Conservation (phyloP, 2,888 invertebrate species). For the Orthosia gracilis region DNA sequence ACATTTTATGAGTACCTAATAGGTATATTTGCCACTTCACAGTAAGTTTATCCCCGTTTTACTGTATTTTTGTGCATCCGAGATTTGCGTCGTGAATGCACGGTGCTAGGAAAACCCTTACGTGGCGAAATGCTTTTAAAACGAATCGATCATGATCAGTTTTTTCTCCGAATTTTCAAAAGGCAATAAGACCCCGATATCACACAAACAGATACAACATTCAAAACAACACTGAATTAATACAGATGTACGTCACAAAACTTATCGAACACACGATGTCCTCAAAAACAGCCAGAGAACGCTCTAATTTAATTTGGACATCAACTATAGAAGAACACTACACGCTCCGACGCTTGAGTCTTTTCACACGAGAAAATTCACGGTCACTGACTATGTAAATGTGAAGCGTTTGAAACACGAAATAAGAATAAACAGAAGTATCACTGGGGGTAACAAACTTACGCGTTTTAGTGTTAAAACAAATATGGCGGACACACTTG, state of each 20-base stretch:
- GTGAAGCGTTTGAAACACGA: conserved; percentile 72
- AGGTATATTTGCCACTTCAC: neutral
- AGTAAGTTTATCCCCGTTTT: neutral
- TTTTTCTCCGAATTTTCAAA: neutral
- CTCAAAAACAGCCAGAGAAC: conserved; percentile 60
- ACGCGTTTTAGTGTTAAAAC: conserved; percentile 20
- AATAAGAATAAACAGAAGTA: conserved; percentile 49
- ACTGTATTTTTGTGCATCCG: neutral
- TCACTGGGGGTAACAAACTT: conserved; percentile 34
- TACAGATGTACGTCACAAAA: conserved; percentile 22
- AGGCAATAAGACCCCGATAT: neutral
- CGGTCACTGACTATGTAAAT: conserved; percentile 90
- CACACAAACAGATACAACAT: neutral
- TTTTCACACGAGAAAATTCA: conserved; percentile 90
- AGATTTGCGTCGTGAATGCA: neutral
- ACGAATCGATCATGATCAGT: neutral
- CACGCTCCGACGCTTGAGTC: conserved; percentile 79
- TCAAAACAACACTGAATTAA: conserved; percentile 21
- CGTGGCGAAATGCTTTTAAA: neutral
- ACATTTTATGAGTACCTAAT: neutral
- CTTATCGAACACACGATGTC: conserved; percentile 50
- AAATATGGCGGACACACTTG: conserved; percentile 23
- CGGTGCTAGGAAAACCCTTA: neutral
- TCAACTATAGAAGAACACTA: conserved; percentile 76
- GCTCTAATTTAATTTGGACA: conserved; percentile 87